phyloP scores from a whole-genome alignment of 1,140 invertebrate genomes.

The fruit fly (Drosophila melanogaster) region Release_6_plus_ISO1_MT NT_037436.4:2713001-2713500 shows the following conservation, averaged over 20 bases:
- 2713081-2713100: constrained; percentile 17
- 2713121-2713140: constrained; percentile 71
- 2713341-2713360: no score
- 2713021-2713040: constrained; percentile 83
- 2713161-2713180: constrained; percentile 9
- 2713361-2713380: no score
- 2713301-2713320: background rate
- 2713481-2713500: constrained; percentile 49
- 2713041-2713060: constrained; percentile 81
- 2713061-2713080: constrained; percentile 60
- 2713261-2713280: constrained; percentile 6
- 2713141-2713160: constrained; percentile 34
- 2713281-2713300: background rate
- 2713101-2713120: constrained; percentile 45
- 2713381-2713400: background rate
- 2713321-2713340: no score
- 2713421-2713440: background rate
- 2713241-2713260: constrained; percentile 38
- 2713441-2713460: constrained; percentile 67
- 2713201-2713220: constrained; percentile 77
- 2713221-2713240: constrained; percentile 71
- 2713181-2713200: constrained; percentile 77
- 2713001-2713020: constrained; percentile 75
- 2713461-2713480: constrained; percentile 40
- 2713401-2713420: background rate